These are phyloP conservation scores for Ashinkailepas kermadecensis DNA, from an alignment of 2,888 invertebrate genomes.

Conservation along the genomic window DNA sequence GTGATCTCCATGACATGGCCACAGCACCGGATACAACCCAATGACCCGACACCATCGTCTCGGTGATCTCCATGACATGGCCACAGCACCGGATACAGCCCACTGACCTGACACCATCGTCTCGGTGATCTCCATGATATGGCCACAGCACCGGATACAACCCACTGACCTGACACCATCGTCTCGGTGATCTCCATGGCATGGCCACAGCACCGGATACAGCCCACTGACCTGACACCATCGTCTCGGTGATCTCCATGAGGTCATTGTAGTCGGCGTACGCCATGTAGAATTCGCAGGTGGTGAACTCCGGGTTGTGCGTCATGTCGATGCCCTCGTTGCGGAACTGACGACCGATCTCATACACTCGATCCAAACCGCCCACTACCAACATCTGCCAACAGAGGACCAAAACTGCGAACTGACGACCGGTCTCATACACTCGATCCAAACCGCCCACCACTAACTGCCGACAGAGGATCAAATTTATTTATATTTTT, in stretches of 20 bases:
- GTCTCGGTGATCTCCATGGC: conserved; percentile 71
- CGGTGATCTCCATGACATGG: conserved; percentile 89
- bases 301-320: conserved; percentile 99
- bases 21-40: neutral
- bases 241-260: conserved; percentile 78
- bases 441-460: conserved; percentile 93
- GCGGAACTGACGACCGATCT: conserved; percentile 88
- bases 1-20: conserved; percentile 89
- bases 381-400: conserved; percentile 88
- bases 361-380: conserved; percentile 86
- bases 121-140: conserved; percentile 90
- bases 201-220: neutral
- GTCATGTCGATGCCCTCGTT: conserved; percentile 99
- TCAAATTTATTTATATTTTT: no score
- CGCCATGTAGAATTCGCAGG: conserved; percentile 99
- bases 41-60: conserved; percentile 43
- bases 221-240: conserved; percentile 26
- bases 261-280: conserved; percentile 98
- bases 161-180: conserved; percentile 27
- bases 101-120: conserved; percentile 29
- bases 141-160: neutral
- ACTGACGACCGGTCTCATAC: conserved; percentile 85
- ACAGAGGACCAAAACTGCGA: conserved; percentile 41
- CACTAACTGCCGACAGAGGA: conserved; percentile 58
- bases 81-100: neutral